Conservation (phyloP, 2,888 invertebrate species). For the Papilio protenor region DNA sequence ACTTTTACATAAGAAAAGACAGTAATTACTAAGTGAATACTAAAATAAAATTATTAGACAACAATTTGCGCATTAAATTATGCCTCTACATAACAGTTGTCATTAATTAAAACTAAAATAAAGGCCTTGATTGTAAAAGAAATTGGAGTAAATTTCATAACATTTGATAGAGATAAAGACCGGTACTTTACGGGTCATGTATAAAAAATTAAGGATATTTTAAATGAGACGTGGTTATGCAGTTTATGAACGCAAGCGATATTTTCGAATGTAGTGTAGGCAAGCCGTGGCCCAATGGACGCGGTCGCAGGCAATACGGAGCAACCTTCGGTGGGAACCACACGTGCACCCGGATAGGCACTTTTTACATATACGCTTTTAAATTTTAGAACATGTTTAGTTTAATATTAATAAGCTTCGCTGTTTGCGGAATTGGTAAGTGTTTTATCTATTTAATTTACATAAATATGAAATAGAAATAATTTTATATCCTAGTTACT, state of each 20-base stretch:
- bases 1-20: background rate
- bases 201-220: slow-evolving; percentile 32
- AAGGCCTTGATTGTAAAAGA: background rate
- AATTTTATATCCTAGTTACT: background rate
- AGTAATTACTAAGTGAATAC: background rate
- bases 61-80: background rate
- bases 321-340: slow-evolving; percentile 72
- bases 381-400: slow-evolving; percentile 63
- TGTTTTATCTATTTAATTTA: slow-evolving; percentile 45
- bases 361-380: slow-evolving; percentile 53
- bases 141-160: slow-evolving; percentile 12
- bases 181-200: slow-evolving; percentile 19
- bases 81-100: background rate
- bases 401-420: slow-evolving; percentile 64
- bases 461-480: background rate
- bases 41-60: background rate
- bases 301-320: slow-evolving; percentile 68
- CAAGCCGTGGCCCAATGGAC: slow-evolving; percentile 58
- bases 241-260: slow-evolving; percentile 43
- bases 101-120: slow-evolving; percentile 4
- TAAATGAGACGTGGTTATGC: slow-evolving; percentile 35
- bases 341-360: slow-evolving; percentile 66
- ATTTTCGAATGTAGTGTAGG: slow-evolving; percentile 44
- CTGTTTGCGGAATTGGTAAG: slow-evolving; percentile 72
- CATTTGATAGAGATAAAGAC: slow-evolving; percentile 24